Conservation (phyloP, 2,888 invertebrate genomes). For the Gymnosoma rotundatum region DNA sequence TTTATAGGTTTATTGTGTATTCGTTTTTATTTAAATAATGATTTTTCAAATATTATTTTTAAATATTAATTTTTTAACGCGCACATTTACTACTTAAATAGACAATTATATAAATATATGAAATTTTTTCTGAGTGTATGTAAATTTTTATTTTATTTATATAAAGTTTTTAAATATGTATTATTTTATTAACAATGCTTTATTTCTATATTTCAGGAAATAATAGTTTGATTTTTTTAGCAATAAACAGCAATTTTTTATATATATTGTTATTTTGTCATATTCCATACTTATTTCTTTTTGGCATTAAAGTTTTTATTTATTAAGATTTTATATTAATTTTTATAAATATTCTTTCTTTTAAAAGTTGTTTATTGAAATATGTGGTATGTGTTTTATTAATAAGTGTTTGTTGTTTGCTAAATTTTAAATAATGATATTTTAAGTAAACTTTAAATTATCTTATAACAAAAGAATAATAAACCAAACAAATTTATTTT, state of each 20-base stretch:
- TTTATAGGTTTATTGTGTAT: constrained; percentile 34
- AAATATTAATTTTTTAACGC: constrained; percentile 49
- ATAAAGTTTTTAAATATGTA: constrained; percentile 22
- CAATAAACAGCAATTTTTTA: constrained; percentile 43
- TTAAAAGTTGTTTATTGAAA: background rate
- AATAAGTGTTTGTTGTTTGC: background rate
- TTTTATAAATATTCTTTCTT: constrained; percentile 33
- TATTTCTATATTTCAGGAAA: constrained; percentile 37
- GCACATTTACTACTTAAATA: constrained; percentile 72
- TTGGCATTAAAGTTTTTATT: constrained; percentile 56
- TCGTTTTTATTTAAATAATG: constrained; percentile 32
- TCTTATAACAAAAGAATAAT: background rate
- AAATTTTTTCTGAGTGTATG: constrained; percentile 17
- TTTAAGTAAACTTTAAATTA: background rate
- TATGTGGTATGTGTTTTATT: background rate
- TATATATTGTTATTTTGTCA: constrained; percentile 24
- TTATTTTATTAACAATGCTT: constrained; percentile 61
- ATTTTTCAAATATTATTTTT: background rate
- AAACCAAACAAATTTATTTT: background rate
- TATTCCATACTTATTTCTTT: constrained; percentile 25
- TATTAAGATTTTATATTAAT: constrained; percentile 12
- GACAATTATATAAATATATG: constrained; percentile 75
- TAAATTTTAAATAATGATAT: background rate
- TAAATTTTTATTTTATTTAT: constrained; percentile 28
- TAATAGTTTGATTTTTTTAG: constrained; percentile 11